Evolutionary conservation across 2,797 vertebrate species (phyloP).

Genomic region (Myotis myotis): DNA sequence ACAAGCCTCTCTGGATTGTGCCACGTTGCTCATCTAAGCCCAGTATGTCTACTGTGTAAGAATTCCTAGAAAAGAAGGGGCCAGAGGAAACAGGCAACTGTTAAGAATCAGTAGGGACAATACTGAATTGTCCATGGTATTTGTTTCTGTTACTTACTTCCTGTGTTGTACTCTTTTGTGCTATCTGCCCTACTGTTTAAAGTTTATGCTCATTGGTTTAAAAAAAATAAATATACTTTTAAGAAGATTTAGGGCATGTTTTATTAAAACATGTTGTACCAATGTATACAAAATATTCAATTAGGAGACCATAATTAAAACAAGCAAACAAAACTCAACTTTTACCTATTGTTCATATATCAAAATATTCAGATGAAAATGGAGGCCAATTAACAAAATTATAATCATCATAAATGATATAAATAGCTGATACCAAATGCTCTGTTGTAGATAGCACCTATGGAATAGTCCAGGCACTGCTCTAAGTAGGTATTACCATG

Average conservation of each 20-base stretch:
- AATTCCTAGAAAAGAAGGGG: background rate
- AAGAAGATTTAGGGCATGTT: background rate
- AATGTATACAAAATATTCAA: background rate
- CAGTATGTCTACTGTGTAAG: background rate
- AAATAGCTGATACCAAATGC: background rate
- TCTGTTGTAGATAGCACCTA: background rate
- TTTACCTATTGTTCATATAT: background rate
- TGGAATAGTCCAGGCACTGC: background rate
- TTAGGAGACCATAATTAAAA: background rate
- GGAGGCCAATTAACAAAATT: background rate
- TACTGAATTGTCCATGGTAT: background rate
- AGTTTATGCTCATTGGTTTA: background rate
- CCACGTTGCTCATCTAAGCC: background rate
- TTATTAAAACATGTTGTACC: background rate
- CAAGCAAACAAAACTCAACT: conserved; percentile 14
- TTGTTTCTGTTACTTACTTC: background rate
- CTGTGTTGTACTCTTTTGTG: background rate
- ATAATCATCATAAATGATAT: background rate
- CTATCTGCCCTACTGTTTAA: background rate
- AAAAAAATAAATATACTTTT: background rate
- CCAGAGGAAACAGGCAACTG: background rate
- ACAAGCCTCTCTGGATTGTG: background rate
- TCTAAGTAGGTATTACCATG: background rate
- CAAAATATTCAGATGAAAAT: conserved; percentile 6
- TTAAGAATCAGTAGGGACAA: background rate